Base-by-base conservation (phyloP, 2,113 vertebrate genomes). In the Ceyx melanurus region DNA sequence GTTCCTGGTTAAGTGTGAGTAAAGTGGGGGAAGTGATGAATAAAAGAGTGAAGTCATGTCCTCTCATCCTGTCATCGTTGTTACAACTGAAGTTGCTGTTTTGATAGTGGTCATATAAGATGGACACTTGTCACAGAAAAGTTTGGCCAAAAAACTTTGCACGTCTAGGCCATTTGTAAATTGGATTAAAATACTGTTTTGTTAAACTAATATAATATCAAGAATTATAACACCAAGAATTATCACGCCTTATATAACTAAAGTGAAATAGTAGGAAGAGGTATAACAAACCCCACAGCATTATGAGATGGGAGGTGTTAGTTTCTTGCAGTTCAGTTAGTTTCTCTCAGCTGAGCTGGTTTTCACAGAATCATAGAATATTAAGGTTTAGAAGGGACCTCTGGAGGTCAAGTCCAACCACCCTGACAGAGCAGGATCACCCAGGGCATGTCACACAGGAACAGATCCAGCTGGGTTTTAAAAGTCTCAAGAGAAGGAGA, bases 1-100 rank as follows among this genome's bases (percentile, higher is more conserved):
- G 2, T 3, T 82, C 13, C n/a, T 72, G 9, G 10, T 15, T 61
- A 65, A 23, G 7, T 9, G 13, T 21, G 37, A 37, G 37, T 37
- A 37, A 37, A 37, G 37, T 37, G 13, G 2, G 2, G 54, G 31
- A 66, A 65, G 35, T 33, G 14, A 51, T 20, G 20, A 79, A 6
- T 14, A 23, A 71, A 56, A 9, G 13, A 58, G 3, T 50, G 6
- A 46, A 82, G 7, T 3, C 25, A 31, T 20, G 15, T 48, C 7
- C 78, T 62, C 8, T 37, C 13, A 17, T 50, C 23, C 43, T 72
- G 48, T 3, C 31, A 46, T 20, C 19, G 31, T 5, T 9, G 3
- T 20, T 35, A 13, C 11, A 58, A 21, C 10, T 5, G 1, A 58
- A 11, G 3, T 6, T 28, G 4, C 23, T 58, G 0, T 60, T 87